A percentile compares a stretch with the other conserved stretches of the same genome.
These are phyloP conservation scores for Sinocyclocheilus maitianheensis DNA, from an alignment of 2,113 vertebrate genomes.

Conservation along the genomic window DNA sequence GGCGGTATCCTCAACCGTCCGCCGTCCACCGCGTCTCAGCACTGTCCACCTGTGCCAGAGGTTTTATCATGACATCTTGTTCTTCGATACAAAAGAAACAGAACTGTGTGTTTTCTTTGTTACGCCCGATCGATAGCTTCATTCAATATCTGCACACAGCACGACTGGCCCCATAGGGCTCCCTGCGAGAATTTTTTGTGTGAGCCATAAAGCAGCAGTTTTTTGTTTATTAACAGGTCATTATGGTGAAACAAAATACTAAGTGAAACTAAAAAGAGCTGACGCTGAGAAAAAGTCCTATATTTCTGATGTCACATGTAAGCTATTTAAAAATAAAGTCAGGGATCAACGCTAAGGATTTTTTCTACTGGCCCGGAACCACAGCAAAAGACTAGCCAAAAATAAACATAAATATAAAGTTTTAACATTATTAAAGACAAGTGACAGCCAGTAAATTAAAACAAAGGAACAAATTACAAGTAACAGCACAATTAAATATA, in stretches of 20 bases:
- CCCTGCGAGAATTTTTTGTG: not conserved
- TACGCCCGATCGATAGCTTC: constrained; percentile 41
- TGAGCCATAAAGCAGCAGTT: not conserved
- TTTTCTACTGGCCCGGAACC: too few species aligned
- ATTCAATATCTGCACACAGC: constrained; percentile 35
- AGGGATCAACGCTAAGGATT: too few species aligned
- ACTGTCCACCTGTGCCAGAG: constrained; percentile 21
- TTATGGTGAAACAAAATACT: not conserved
- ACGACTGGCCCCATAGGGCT: constrained; percentile 2
- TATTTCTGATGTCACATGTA: not conserved
- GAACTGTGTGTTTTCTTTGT: constrained; percentile 42
- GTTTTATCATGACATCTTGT: constrained; percentile 35
- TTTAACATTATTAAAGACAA: too few species aligned
- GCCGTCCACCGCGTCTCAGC: not conserved
- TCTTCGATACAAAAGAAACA: constrained; percentile 26
- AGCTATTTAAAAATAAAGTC: not conserved
- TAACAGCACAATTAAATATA: too few species aligned
- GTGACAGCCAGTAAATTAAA: too few species aligned
- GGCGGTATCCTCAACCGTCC: constrained; percentile 25
- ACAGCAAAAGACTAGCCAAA: too few species aligned
- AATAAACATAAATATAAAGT: too few species aligned
- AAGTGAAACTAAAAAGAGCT: constrained; percentile 2
- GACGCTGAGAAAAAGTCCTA: not conserved
- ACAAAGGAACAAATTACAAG: too few species aligned
- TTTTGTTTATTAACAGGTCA: not conserved